Evolutionary conservation across 2,888 invertebrate genomes (phyloP).

Genomic region (Scaptodrosophila latifasciaeformis): DNA sequence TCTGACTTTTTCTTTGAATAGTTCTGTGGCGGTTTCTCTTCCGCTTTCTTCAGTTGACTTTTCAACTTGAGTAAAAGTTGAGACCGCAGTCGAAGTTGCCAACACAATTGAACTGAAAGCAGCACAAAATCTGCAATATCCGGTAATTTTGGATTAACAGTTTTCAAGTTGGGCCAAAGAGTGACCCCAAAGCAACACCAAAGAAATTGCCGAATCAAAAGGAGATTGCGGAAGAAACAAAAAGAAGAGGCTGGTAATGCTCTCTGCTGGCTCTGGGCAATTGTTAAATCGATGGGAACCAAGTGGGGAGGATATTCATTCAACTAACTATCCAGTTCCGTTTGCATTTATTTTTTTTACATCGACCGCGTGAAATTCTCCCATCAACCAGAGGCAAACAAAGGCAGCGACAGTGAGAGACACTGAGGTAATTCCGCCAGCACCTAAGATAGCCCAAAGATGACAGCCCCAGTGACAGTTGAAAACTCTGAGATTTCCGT

Average conservation of each 20-base stretch:
- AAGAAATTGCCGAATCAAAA: slow-evolving; percentile 36
- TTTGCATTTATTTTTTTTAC: slow-evolving; percentile 21
- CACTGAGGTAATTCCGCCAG: too few species aligned
- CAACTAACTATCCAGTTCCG: slow-evolving; percentile 46
- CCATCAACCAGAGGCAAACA: slow-evolving; percentile 39
- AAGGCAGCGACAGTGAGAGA: slow-evolving; percentile 46
- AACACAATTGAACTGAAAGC: slow-evolving; percentile 28
- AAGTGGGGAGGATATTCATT: too few species aligned
- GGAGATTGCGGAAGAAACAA: too few species aligned
- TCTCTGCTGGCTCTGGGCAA: too few species aligned
- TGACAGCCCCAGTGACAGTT: too few species aligned
- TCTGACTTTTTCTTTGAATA: background rate
- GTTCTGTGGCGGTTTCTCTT: too few species aligned
- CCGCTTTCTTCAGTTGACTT: background rate
- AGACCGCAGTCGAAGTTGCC: slow-evolving; percentile 14
- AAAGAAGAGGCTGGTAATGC: too few species aligned
- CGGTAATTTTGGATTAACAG: slow-evolving; percentile 39
- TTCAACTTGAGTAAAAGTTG: slow-evolving; percentile 24
- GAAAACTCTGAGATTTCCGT: too few species aligned
- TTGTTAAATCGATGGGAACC: too few species aligned
- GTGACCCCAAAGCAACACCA: background rate
- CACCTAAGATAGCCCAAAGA: too few species aligned
- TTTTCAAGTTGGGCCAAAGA: slow-evolving; percentile 1
- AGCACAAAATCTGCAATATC: slow-evolving; percentile 52
- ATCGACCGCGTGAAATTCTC: slow-evolving; percentile 23